These are phyloP conservation scores for Spinus pinus DNA, from an alignment of 2,797 vertebrate species.

Conservation along the genomic window DNA sequence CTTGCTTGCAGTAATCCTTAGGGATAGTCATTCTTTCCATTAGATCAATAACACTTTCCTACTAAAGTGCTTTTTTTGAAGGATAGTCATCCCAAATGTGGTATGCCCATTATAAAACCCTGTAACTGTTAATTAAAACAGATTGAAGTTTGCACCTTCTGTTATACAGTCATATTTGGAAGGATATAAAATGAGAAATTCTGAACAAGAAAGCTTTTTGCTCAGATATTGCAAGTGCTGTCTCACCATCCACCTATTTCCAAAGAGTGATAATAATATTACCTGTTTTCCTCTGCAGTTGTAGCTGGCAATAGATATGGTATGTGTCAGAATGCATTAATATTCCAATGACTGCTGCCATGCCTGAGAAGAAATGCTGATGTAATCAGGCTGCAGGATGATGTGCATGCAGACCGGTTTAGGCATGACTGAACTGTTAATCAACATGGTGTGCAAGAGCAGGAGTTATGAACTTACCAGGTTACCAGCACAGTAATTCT, in stretches of 20 bases:
- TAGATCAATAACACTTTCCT: neutral
- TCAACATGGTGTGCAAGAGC: neutral
- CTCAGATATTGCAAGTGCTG: neutral
- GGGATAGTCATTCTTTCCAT: neutral
- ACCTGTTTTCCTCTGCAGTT: neutral
- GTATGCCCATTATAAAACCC: neutral
- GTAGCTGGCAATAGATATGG: neutral
- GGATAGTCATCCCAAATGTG: neutral
- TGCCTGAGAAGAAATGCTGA: neutral
- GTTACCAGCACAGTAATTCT: neutral
- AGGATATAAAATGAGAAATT: neutral
- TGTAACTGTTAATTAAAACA: conserved; percentile 14
- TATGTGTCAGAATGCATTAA: neutral
- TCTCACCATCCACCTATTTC: neutral
- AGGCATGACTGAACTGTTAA: neutral
- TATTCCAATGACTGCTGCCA: neutral
- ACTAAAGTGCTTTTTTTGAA: neutral
- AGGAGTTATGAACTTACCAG: neutral
- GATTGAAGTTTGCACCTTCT: neutral
- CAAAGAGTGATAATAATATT: neutral
- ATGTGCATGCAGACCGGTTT: neutral
- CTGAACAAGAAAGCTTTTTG: neutral
- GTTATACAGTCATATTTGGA: neutral
- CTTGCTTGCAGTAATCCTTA: neutral
- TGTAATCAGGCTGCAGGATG: neutral